These are phyloP conservation scores for Saguinus imperator DNA, from an alignment of 2,113 vertebrate genomes.

Conservation along the genomic window DNA sequence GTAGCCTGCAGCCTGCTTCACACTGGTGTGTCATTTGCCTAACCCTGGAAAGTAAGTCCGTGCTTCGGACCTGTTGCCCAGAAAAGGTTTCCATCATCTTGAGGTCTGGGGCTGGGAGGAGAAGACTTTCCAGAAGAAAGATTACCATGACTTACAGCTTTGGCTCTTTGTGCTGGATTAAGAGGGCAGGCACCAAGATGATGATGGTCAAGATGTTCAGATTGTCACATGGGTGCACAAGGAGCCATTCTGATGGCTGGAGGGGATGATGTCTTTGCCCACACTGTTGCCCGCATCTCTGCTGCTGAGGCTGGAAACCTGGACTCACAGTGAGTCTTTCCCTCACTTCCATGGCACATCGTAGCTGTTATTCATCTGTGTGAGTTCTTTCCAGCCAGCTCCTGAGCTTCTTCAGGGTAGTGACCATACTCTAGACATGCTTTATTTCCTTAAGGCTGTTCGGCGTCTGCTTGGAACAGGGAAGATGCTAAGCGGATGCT, in stretches of 20 bases:
- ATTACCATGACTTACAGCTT: too few relatives aligned
- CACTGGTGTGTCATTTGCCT: neutral
- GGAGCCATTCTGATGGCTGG: neutral
- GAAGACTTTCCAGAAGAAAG: neutral
- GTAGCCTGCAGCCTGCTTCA: neutral
- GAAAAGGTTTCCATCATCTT: neutral
- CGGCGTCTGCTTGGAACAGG: neutral
- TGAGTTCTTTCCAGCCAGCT: neutral
- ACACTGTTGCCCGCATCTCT: neutral
- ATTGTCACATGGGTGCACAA: neutral
- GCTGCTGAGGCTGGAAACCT: neutral
- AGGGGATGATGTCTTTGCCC: neutral
- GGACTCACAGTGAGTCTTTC: rapidly evolving
- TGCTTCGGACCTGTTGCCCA: neutral
- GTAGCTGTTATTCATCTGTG: neutral
- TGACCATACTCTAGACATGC: neutral
- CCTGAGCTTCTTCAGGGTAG: neutral
- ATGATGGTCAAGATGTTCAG: neutral
- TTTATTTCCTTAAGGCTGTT: neutral
- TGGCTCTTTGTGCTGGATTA: neutral
- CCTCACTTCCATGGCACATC: rapidly evolving
- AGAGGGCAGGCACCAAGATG: neutral
- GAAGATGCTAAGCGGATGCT: neutral
- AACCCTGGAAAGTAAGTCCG: neutral
- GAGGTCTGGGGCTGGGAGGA: neutral